phyloP scores from a whole-genome alignment of 2,888 invertebrate species.

The Dysmachus trigonus region DNA sequence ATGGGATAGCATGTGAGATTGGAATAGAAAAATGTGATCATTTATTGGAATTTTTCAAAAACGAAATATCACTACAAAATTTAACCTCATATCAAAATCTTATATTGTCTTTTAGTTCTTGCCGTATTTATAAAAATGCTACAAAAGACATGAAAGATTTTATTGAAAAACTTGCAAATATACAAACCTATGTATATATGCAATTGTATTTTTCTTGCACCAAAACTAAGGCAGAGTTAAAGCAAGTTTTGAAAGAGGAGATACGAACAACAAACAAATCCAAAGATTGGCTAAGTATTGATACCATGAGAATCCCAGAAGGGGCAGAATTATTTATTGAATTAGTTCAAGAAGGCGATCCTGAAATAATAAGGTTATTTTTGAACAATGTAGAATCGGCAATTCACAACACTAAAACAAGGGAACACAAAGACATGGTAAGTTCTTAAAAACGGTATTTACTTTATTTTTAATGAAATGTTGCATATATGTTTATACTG shows the following conservation, averaged over 20 bases:
- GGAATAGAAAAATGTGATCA: slow-evolving; percentile 1
- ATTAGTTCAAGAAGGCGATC: neutral
- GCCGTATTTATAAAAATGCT: neutral
- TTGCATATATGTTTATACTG: too few species aligned
- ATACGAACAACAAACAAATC: too few species aligned
- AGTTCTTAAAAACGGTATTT: too few species aligned
- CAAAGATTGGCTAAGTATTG: too few species aligned
- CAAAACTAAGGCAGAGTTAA: neutral
- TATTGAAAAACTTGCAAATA: neutral
- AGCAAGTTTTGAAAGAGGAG: neutral
- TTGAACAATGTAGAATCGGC: neutral
- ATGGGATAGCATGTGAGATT: slow-evolving; percentile 15
- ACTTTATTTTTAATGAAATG: too few species aligned
- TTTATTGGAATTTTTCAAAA: too few species aligned
- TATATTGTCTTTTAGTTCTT: neutral
- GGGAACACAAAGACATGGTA: too few species aligned
- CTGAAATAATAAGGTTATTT: neutral
- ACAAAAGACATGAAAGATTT: neutral
- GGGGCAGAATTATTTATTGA: neutral
- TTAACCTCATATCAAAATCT: too few species aligned
- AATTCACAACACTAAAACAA: too few species aligned
- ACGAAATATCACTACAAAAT: too few species aligned
- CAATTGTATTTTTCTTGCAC: neutral
- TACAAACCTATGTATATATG: neutral
- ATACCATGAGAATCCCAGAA: neutral